These are phyloP conservation scores for Gymnoscopelus microlampas DNA, from an alignment of 2,797 vertebrate species.

Conservation along the genomic window DNA sequence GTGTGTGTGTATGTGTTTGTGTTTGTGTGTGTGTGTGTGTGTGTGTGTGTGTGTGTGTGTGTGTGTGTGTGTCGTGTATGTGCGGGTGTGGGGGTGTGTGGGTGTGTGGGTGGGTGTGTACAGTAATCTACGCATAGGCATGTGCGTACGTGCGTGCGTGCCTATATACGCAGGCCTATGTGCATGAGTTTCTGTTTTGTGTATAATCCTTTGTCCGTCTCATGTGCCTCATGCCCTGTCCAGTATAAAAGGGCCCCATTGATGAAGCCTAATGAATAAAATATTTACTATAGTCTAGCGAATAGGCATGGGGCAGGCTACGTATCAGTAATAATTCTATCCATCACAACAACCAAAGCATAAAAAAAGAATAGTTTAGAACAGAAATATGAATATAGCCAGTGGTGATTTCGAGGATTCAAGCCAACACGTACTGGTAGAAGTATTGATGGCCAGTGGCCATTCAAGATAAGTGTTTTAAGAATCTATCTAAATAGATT, in stretches of 20 bases:
- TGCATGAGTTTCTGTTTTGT: too few relatives aligned
- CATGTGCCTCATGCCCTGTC: slow-evolving; percentile 24
- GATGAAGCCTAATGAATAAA: slow-evolving; percentile 48
- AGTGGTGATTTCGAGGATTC: too few relatives aligned
- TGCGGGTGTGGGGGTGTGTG: too few relatives aligned
- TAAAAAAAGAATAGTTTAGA: slow-evolving; percentile 3
- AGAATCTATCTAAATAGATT: slow-evolving; percentile 21
- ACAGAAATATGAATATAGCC: slow-evolving; percentile 16
- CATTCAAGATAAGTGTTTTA: slow-evolving; percentile 9
- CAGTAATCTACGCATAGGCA: too few relatives aligned
- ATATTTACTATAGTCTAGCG: slow-evolving; percentile 36
- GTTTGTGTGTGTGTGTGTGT: too few relatives aligned
- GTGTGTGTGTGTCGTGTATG: too few relatives aligned
- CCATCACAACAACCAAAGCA: slow-evolving; percentile 17
- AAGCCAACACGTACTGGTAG: too few relatives aligned
- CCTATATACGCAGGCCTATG: too few relatives aligned
- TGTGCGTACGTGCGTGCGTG: neutral
- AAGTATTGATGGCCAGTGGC: neutral
- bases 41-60: too few relatives aligned
- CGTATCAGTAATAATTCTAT: slow-evolving; percentile 49
- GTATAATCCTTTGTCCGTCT: slow-evolving; percentile 2
- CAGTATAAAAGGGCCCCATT: slow-evolving; percentile 27
- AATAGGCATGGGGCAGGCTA: slow-evolving; percentile 39
- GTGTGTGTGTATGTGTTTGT: too few relatives aligned
- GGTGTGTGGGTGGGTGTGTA: too few relatives aligned